Evolutionary conservation across 2,113 vertebrate species (phyloP), one percentile per base, ranked within the genome.

Genomic region (Grantiella picta): DNA sequence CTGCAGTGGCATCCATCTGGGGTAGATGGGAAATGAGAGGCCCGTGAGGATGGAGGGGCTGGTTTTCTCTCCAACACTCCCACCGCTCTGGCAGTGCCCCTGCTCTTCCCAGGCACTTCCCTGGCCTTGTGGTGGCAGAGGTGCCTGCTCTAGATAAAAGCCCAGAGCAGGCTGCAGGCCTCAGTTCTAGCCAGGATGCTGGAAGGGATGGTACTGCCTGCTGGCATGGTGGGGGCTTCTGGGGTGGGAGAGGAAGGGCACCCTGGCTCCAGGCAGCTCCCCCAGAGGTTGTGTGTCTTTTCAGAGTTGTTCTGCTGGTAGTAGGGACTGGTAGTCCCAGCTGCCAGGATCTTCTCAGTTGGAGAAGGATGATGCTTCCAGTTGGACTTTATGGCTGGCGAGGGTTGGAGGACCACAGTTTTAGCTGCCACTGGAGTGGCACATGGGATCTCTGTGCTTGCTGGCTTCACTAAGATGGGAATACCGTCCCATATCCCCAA

Each of bases 241-340:
- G 5, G 29, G 11, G 21, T 23, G 11, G 8, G 17, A 53, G 20
- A 12, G 28, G 57, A 50, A 36, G 22, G 68, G 33, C 20, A 7
- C 5, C 19, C 40, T 1, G 1, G 31, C 40, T 42, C 61, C 33
- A 25, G 28, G 47, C 2, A 1, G 56, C 45, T 81, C 17, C 15
- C 25, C 15, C 1, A 3, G 8, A 49, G 5, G 15, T 17, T 56
- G 17, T 0, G 0, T 44, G 28, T 5, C 0, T 69, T 54, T 60
- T 77, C 64, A 63, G 63, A 40, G 35, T 23, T 70, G 22, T 12
- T 36, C 42, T 56, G 18, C 42, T 22, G 38, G 38, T 38, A 38
- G 15, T 49, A 27, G 27, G n/a, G 15, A 3, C 42, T 69, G 54
- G 12, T 63, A 61, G 31, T 77, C 35, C 40, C 0, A 1, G 50